Base-by-base conservation (phyloP, 2,113 vertebrate genomes). In the Corythaixoides concolor region DNA sequence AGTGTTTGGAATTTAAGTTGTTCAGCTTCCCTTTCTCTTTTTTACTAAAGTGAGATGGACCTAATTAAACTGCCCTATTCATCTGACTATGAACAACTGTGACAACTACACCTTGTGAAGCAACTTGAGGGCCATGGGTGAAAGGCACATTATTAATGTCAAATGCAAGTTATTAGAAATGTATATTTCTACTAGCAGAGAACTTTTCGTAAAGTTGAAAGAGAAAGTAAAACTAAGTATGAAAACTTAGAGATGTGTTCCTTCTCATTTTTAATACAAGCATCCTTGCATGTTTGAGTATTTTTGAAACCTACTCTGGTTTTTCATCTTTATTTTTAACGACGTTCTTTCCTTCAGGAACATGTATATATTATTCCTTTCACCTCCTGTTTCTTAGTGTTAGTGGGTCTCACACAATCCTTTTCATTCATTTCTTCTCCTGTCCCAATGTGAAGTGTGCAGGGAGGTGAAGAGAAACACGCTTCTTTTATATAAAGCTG, bases 271-370 rank as follows among this genome's bases (percentile, higher is more conserved):
- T 95, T 87, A 84, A 50, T 89, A 90, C 50, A 89, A 84, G 33
- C 14, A 77, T 41, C 26, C 60, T 88, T 10, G 1, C 76, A 39
- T 66, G 20, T 83, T 88, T 74, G 28, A 89, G 50, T 52, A 93
- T 56, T 90, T 95, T 95, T 81, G 55, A 92, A 92, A 90, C n/a
- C 37, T 86, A 30, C 17, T 86, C 67, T 62, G 41, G 0, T 69
- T 95, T 89, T 96, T 93, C n/a, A 81, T 89, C 72, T 93, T 81
- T 84, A 89, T 73, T 96, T 92, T 93, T 90, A 67, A 62, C 6
- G 2, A 37, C 2, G 2, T 89, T 69, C 72, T 88, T 73, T 86
- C 79, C 86, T 95, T 92, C 68, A 78, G 64, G 60, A 37, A 52
- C 22, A 39, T 5, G 9, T 68, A 50, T 76, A 16, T 74, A 50